Conservation (phyloP, 1,140 invertebrate genomes). For the Dinoponera quadriceps region DNA sequence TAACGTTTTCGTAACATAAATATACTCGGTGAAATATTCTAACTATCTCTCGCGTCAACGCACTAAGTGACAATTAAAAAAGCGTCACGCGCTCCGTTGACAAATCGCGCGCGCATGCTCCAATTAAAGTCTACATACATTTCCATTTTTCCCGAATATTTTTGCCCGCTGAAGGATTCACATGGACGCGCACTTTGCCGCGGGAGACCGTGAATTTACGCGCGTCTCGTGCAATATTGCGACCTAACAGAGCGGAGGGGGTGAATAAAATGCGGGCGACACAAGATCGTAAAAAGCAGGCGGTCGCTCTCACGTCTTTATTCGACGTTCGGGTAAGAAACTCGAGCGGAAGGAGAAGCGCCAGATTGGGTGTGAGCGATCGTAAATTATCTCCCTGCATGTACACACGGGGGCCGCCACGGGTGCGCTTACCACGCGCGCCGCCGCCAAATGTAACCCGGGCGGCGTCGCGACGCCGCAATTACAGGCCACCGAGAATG, state of each 20-base stretch:
- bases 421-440: neutral
- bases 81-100: constrained; percentile 9
- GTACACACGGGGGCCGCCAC: neutral
- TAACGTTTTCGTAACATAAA: constrained; percentile 7
- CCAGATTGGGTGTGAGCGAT: constrained; percentile 33
- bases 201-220: constrained; percentile 26
- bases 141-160: constrained; percentile 2
- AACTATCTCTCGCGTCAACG: neutral
- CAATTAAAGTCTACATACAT: constrained; percentile 6
- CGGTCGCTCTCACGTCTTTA: constrained; percentile 47
- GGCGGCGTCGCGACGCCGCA: constrained; percentile 28
- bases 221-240: constrained; percentile 57
- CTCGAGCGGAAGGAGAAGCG: neutral
- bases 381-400: constrained; percentile 55
- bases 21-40: neutral
- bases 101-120: constrained; percentile 5
- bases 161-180: neutral
- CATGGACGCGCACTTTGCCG: neutral
- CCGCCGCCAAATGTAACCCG: constrained; percentile 31
- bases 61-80: constrained; percentile 19
- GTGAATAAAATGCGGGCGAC: constrained; percentile 51
- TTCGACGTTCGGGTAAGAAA: constrained; percentile 55
- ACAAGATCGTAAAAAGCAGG: constrained; percentile 57
- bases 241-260: constrained; percentile 42
- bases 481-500: constrained; percentile 37